Base-by-base conservation (phyloP, 2,888 invertebrate species). In the Acronicta alni region DNA sequence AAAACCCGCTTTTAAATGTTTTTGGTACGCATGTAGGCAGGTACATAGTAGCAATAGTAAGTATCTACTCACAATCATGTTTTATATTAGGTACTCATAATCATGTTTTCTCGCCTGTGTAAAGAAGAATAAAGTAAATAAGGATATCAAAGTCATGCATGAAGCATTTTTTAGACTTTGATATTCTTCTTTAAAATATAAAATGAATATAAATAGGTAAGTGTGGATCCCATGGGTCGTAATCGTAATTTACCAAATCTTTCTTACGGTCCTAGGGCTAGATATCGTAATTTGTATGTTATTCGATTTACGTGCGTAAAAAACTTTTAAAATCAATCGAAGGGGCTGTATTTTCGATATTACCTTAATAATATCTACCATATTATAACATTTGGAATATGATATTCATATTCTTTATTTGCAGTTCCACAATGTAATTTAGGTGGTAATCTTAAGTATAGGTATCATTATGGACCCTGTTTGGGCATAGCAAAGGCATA, bases 191-290 rank as follows among this genome's bases (percentile, higher is more conserved):
- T 55, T 49, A 39, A 47, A 58, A 55, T 63, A 72, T 51, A 45
- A 69, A 74, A 72, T 64, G 38, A 57, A 67, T 67, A 51, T 62
- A 62, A 60, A 55, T 54, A 54, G 4, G 23, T 2, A 5, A 5
- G 2, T 23, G 8, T 59, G 56, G 45, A 57, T 75, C 63, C 59
- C 53, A 65, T 57, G 56, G 55, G 49, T 61, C 52, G 57, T 72
- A 65, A 67, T 70, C 56, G 58, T 73, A 66, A 67, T 67, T 47
- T 62, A 42, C 32, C 30, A 74, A 67, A 75, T 68, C 64, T 58
- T 45, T 63, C 57, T 47, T 55, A 56, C 43, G 57, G 65, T 73
- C 63, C 44, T 42, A 48, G 63, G 67, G 65, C 56, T 30, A 63
- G 41, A 60, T 53, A 30, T 56, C 49, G 62, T 65, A 63, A 75